Conservation (phyloP, 2,797 vertebrate genomes). For the Rhincodon typus region DNA sequence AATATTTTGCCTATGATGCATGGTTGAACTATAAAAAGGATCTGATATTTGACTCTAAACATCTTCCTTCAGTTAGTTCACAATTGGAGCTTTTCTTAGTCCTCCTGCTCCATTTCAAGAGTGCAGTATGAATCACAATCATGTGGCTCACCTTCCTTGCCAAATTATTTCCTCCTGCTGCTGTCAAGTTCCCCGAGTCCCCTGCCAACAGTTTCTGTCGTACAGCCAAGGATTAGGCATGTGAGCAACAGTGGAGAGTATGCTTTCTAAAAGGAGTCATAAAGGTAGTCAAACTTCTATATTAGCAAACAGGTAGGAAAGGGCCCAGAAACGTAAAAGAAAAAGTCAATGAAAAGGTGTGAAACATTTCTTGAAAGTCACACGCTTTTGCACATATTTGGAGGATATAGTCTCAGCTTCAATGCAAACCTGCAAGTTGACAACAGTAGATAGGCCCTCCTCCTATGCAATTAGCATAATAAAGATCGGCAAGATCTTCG, state of each 20-base stretch:
- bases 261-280: conserved; percentile 40
- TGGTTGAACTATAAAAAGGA: conserved; percentile 76
- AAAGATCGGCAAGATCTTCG: conserved; percentile 9
- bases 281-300: neutral
- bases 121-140: conserved; percentile 69
- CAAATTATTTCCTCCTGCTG: conserved; percentile 64
- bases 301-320: conserved; percentile 11
- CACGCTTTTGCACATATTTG: too few species aligned
- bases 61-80: conserved; percentile 63
- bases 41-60: conserved; percentile 68
- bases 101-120: conserved; percentile 63
- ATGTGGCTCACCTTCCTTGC: conserved; percentile 62
- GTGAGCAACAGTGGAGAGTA: conserved; percentile 43
- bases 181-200: conserved; percentile 54
- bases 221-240: conserved; percentile 59
- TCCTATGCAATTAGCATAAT: neutral
- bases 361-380: too few species aligned
- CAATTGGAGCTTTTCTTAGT: conserved; percentile 57
- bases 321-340: conserved; percentile 29
- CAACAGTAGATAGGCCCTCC: neutral
- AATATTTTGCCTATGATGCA: conserved; percentile 76
- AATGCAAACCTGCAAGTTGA: neutral
- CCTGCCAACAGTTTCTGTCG: conserved; percentile 64
- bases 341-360: conserved; percentile 30
- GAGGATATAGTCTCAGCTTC: neutral